Percentiles rank a stretch among this genome's conserved stretches.
phyloP scores from a whole-genome alignment of 2,797 vertebrate species.

The Scyliorhinus canicula region DNA sequence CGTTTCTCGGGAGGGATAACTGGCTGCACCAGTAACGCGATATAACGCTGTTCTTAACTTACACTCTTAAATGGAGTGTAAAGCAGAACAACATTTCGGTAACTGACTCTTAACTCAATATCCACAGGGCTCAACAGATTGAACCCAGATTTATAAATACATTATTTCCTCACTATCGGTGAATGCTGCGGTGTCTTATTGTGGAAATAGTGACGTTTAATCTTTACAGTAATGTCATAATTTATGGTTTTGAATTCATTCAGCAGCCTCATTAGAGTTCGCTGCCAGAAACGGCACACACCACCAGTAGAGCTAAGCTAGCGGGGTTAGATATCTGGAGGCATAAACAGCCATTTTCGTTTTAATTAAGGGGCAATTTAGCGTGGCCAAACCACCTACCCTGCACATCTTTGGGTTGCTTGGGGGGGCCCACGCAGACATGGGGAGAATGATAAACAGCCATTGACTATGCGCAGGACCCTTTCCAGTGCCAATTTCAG shows the following conservation, averaged over 20 bases:
- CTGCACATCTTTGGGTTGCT: too few relatives aligned
- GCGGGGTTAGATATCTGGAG: not conserved
- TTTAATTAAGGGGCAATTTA: too few relatives aligned
- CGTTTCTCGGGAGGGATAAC: not conserved
- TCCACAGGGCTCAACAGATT: not conserved
- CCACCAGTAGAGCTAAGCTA: not conserved
- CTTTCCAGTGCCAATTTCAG: not conserved
- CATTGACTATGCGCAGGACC: not conserved
- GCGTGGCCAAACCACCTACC: too few relatives aligned
- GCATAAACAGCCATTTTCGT: too few relatives aligned
- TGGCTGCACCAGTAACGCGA: not conserved
- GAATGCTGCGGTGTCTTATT: not conserved
- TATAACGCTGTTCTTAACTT: not conserved
- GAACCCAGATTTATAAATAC: not conserved
- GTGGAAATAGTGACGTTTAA: not conserved
- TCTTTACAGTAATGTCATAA: not conserved
- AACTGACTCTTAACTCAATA: not conserved
- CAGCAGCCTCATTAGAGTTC: not conserved
- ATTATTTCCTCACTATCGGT: not conserved
- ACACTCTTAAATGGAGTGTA: too few relatives aligned
- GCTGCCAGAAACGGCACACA: not conserved
- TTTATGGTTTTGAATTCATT: not conserved
- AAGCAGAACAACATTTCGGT: too few relatives aligned
- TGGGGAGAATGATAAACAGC: too few relatives aligned
- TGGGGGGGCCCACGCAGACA: too few relatives aligned